Percentiles rank a stretch among this genome's conserved stretches.
Conservation (phyloP, 2,797 vertebrate species). For the Hozukius guyotensis region DNA sequence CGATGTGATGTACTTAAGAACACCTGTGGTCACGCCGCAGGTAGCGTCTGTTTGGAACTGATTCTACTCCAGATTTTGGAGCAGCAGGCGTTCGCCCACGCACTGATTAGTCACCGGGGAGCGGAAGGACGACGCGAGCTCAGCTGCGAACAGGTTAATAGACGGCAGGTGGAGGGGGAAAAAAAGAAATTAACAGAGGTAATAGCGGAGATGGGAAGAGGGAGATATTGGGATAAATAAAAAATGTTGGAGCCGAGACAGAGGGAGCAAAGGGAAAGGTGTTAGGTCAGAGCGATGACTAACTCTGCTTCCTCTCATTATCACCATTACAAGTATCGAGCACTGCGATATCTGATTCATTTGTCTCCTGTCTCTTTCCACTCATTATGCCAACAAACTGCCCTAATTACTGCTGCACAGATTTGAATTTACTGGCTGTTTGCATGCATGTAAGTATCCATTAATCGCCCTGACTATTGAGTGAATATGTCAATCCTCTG, state of each 20-base stretch:
- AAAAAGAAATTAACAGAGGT: background rate
- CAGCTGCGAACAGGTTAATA: constrained; percentile 44
- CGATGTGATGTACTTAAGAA: background rate
- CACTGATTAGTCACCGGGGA: constrained; percentile 53
- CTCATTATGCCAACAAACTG: constrained; percentile 34
- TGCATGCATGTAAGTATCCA: constrained; percentile 39
- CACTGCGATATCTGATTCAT: constrained; percentile 15
- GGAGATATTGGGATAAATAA: background rate
- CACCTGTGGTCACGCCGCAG: constrained; percentile 38
- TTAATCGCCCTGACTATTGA: constrained; percentile 50
- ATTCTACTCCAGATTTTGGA: constrained; percentile 46
- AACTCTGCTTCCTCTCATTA: constrained; percentile 19
- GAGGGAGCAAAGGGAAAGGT: background rate
- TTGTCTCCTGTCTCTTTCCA: constrained; percentile 39
- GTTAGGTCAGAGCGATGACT: constrained; percentile 4
- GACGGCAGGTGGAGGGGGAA: background rate
- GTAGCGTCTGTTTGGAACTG: constrained; percentile 24
- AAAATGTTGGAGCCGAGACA: background rate
- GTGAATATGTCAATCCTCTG: constrained; percentile 16
- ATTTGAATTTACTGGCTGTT: constrained; percentile 54
- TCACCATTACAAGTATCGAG: constrained; percentile 14
- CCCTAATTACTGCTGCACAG: constrained; percentile 46
- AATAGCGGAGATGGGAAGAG: background rate
- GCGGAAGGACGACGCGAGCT: constrained; percentile 15
- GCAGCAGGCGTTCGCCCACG: constrained; percentile 59